Evolutionary conservation across 2,888 invertebrate genomes (phyloP).

Genomic region (Actias luna): DNA sequence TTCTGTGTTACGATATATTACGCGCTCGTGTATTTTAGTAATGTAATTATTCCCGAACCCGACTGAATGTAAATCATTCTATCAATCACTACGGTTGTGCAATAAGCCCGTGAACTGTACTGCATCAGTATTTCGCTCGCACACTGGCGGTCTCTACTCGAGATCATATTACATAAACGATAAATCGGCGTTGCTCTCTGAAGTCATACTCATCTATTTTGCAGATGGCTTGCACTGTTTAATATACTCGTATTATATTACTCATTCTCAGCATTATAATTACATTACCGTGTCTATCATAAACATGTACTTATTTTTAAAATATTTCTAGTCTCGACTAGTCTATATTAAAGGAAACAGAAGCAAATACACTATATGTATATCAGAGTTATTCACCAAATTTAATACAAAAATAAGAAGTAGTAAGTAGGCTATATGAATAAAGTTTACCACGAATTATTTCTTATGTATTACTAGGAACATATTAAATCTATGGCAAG

Average conservation of each 20-base stretch:
- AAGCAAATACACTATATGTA: no score
- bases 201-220: not conserved
- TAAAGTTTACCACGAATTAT: no score
- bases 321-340: not conserved
- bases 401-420: no score
- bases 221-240: not conserved
- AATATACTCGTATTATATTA: not conserved
- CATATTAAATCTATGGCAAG: no score
- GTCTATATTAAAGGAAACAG: no score
- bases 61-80: not conserved
- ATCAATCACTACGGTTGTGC: not conserved
- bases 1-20: conserved; percentile 6
- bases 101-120: conserved; percentile 7
- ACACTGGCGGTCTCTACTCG: not conserved
- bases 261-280: not conserved
- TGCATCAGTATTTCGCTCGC: not conserved
- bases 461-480: no score
- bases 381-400: no score
- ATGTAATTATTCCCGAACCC: not conserved
- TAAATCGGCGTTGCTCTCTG: not conserved
- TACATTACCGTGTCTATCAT: not conserved
- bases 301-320: not conserved
- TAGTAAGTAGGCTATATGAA: no score
- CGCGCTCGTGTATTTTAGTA: conserved; percentile 7
- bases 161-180: not conserved